Conservation (phyloP, 2,888 invertebrate species). For the Ichneumoninae sp. region DNA sequence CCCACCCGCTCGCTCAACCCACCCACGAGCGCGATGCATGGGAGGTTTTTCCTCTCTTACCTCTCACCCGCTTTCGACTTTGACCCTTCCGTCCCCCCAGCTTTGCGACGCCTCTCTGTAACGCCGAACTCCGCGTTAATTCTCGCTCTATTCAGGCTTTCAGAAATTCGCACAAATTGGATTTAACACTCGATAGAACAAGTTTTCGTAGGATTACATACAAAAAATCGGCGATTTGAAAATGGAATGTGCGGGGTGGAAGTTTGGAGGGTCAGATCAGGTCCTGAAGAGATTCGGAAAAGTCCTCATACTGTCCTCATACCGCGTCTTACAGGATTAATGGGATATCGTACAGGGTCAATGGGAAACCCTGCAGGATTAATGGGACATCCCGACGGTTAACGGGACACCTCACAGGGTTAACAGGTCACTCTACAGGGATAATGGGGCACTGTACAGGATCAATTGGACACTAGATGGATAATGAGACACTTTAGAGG, state of each 20-base stretch:
- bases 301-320: too few relatives aligned
- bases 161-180: neutral
- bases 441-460: neutral
- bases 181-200: neutral
- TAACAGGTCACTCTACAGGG: neutral
- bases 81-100: neutral
- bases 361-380: neutral
- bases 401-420: neutral
- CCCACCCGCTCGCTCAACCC: neutral
- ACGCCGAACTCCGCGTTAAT: conserved; percentile 1
- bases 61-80: neutral
- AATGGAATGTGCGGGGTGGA: too few relatives aligned
- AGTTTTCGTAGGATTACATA: neutral
- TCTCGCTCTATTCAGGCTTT: neutral
- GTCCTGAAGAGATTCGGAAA: too few relatives aligned
- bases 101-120: conserved; percentile 2
- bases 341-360: too few relatives aligned
- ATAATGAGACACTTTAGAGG: neutral
- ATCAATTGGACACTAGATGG: neutral
- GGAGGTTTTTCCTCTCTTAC: conserved; percentile 12
- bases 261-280: too few relatives aligned
- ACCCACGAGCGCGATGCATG: neutral
- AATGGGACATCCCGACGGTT: neutral
- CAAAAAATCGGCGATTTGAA: neutral
- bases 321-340: too few relatives aligned